These are phyloP conservation scores for Periparus ater DNA, from an alignment of 2,797 vertebrate species.

Conservation along the genomic window DNA sequence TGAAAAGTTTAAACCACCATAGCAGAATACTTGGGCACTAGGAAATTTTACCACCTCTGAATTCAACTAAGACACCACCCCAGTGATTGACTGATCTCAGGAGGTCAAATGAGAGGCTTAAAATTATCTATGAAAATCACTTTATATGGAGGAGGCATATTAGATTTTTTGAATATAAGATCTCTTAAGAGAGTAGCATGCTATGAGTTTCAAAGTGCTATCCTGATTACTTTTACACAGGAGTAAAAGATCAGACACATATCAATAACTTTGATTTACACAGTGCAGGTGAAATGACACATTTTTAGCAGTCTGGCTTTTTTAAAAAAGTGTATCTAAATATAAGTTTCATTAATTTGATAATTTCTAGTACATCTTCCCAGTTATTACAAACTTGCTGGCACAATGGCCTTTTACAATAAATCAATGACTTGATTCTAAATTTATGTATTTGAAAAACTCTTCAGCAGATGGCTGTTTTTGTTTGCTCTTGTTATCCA, in stretches of 20 bases:
- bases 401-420: neutral
- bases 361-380: neutral
- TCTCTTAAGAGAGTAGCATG: neutral
- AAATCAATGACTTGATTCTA: neutral
- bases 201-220: neutral
- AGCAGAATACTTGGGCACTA: neutral
- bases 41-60: neutral
- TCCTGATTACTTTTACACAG: neutral
- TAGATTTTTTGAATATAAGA: neutral
- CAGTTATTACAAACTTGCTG: neutral
- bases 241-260: neutral
- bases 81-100: neutral
- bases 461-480: neutral
- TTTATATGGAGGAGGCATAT: neutral
- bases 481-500: neutral
- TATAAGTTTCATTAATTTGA: neutral
- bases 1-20: neutral
- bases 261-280: neutral
- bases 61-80: neutral
- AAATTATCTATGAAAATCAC: neutral
- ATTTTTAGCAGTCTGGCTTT: neutral
- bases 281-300: neutral
- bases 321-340: neutral
- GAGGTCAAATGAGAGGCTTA: neutral
- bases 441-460: neutral